Evolutionary conservation across 2,797 vertebrate genomes (phyloP).

Genomic region (Scomberomorus guttatus): DNA sequence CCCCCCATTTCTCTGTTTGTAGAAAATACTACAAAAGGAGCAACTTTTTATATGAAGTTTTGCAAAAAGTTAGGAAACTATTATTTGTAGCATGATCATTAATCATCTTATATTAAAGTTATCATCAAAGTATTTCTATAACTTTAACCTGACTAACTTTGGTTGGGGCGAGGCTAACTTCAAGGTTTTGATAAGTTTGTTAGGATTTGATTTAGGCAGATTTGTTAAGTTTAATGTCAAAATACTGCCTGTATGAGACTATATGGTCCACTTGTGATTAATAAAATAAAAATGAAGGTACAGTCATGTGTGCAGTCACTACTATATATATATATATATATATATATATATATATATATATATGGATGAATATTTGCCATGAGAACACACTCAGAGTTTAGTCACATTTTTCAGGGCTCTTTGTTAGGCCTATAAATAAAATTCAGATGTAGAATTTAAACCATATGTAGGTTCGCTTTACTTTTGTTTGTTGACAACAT

Average conservation of each 20-base stretch:
- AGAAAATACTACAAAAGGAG: not conserved
- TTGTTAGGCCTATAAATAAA: not conserved
- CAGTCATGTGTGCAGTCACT: not conserved
- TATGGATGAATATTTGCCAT: too few species aligned
- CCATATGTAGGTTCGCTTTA: not conserved
- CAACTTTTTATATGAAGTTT: not conserved
- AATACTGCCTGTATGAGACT: not conserved
- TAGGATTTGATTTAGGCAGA: not conserved
- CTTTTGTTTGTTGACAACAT: not conserved
- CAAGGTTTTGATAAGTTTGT: not conserved
- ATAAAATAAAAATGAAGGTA: not conserved
- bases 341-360: too few species aligned
- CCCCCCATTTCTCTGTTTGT: not conserved
- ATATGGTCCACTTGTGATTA: not conserved
- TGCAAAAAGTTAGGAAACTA: not conserved
- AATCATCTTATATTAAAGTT: not conserved
- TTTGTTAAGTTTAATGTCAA: not conserved
- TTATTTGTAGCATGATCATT: not conserved
- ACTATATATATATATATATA: too few species aligned
- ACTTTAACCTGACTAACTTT: not conserved
- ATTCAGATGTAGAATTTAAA: not conserved
- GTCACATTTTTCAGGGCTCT: not conserved
- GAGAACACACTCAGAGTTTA: not conserved
- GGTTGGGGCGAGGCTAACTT: not conserved
- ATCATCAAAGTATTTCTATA: not conserved